These are phyloP conservation scores for Hartigia nigra DNA, from an alignment of 2,888 invertebrate species.

Conservation along the genomic window DNA sequence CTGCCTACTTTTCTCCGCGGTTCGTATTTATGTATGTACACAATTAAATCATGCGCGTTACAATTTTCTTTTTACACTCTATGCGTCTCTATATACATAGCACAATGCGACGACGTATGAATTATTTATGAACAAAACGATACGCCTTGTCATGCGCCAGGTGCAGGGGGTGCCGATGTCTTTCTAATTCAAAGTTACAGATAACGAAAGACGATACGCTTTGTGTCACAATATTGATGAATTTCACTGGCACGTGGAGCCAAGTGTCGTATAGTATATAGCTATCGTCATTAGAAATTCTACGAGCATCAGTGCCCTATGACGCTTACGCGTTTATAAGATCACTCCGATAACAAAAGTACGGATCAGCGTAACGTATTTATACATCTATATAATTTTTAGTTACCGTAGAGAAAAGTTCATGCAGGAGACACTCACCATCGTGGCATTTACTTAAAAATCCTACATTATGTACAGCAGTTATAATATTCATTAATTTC, in stretches of 20 bases:
- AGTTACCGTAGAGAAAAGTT: background rate
- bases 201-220: background rate
- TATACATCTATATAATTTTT: background rate
- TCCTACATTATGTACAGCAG: background rate
- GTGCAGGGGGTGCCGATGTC: conserved; percentile 4
- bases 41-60: conserved; percentile 19
- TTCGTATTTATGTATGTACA: conserved; percentile 19
- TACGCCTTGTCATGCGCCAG: conserved; percentile 23
- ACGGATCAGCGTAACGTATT: background rate
- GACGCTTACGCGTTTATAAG: background rate
- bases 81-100: conserved; percentile 14
- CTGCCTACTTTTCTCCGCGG: background rate
- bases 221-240: background rate
- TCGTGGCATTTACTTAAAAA: background rate
- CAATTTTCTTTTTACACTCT: conserved; percentile 7
- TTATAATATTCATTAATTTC: background rate
- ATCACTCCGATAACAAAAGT: background rate
- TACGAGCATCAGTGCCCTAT: background rate
- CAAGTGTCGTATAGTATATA: background rate
- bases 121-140: conserved; percentile 21
- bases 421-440: background rate
- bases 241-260: background rate
- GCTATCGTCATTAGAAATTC: background rate
- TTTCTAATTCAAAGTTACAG: background rate
- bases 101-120: conserved; percentile 15